Conservation (phyloP, 2,888 invertebrate species). For the Pseudoips prasinana region DNA sequence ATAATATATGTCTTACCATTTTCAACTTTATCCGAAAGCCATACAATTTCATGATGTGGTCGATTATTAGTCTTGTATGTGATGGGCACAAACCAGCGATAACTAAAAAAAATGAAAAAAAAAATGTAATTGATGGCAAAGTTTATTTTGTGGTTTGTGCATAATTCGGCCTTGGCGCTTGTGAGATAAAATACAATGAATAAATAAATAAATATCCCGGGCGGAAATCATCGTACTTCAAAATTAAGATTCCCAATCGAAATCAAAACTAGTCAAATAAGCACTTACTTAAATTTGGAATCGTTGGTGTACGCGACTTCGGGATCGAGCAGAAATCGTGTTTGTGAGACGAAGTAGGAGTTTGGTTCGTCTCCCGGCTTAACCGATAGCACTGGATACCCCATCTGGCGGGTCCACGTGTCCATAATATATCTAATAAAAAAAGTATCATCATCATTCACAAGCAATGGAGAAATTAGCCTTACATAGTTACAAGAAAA, state of each 20-base stretch:
- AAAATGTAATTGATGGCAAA: no score
- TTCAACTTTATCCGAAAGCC: conserved; percentile 61
- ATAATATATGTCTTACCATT: conserved; percentile 41
- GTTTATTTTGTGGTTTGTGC: no score
- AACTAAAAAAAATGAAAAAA: conserved; percentile 75
- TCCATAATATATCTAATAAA: conserved; percentile 86
- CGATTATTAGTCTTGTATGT: conserved; percentile 85
- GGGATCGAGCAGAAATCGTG: conserved; percentile 88
- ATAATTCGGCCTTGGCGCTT: no score
- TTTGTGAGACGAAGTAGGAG: conserved; percentile 85
- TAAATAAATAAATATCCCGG: no score
- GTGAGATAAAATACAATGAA: no score
- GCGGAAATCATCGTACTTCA: no score
- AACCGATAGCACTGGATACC: conserved; percentile 89
- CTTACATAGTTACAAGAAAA: no score
- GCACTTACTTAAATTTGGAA: conserved; percentile 73
- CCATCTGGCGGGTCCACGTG: conserved; percentile 95
- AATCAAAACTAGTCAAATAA: background rate
- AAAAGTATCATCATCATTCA: no score
- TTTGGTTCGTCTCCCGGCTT: conserved; percentile 58
- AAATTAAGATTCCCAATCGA: background rate
- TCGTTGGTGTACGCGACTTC: conserved; percentile 77
- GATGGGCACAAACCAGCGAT: conserved; percentile 93
- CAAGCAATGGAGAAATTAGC: no score
- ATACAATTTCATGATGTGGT: conserved; percentile 49